These are phyloP conservation scores for Alca torda DNA, from an alignment of 2,797 vertebrate species.

Conservation along the genomic window DNA sequence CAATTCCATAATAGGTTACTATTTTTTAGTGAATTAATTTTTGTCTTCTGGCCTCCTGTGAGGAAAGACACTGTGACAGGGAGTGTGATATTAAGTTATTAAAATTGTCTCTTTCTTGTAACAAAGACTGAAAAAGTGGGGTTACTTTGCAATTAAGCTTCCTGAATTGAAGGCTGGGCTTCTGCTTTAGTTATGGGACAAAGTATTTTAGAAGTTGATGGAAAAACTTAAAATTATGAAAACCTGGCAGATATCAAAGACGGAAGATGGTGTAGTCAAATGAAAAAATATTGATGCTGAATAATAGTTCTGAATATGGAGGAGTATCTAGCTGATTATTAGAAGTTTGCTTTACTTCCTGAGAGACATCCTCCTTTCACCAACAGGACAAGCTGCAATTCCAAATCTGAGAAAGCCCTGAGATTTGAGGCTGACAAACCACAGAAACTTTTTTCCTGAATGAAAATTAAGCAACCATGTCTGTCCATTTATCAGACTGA, in stretches of 20 bases:
- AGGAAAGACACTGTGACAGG: neutral
- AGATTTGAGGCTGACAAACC: neutral
- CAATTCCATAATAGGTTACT: neutral
- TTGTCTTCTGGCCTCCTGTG: neutral
- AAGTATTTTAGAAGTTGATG: neutral
- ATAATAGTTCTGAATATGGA: neutral
- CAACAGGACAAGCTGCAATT: neutral
- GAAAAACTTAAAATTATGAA: neutral
- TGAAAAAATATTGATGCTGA: neutral
- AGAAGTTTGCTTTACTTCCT: neutral
- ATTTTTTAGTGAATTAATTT: neutral
- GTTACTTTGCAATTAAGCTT: neutral
- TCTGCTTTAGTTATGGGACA: neutral
- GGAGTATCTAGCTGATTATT: neutral
- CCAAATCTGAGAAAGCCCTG: neutral
- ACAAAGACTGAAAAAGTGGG: neutral
- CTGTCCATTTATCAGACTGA: neutral
- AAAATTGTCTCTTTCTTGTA: neutral
- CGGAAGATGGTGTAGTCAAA: neutral
- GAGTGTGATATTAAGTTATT: neutral
- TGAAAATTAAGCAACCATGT: neutral
- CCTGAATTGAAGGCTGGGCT: neutral
- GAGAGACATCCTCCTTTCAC: neutral
- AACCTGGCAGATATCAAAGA: neutral
- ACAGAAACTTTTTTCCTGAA: neutral